These are phyloP conservation scores for Myopa tessellatipennis DNA, from an alignment of 2,888 invertebrate species.

Conservation along the genomic window DNA sequence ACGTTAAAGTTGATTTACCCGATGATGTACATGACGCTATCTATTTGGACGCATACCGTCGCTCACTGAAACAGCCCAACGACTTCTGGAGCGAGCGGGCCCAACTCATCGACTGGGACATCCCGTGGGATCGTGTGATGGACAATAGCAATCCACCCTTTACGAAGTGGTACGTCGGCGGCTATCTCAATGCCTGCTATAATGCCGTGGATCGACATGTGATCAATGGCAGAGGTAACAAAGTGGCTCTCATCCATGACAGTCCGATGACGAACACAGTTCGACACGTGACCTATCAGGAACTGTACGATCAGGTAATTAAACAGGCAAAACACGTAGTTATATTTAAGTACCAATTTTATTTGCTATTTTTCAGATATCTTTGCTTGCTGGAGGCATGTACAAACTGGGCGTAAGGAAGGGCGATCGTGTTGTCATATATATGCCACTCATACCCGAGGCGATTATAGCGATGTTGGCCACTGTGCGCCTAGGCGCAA, in stretches of 20 bases:
- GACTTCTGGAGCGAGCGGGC: conserved; percentile 90
- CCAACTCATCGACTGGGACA: conserved; percentile 80
- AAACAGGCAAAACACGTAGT: not conserved
- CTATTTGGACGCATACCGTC: conserved; percentile 75
- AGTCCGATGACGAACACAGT: conserved; percentile 86
- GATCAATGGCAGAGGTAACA: conserved; percentile 79
- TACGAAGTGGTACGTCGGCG: conserved; percentile 90
- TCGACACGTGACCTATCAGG: conserved; percentile 82
- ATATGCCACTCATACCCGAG: conserved; percentile 95
- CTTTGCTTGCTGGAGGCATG: conserved; percentile 83
- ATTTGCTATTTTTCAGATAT: conserved; percentile 49
- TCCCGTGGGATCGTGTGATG: conserved; percentile 85
- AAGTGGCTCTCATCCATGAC: conserved; percentile 88
- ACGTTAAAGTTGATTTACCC: conserved; percentile 51
- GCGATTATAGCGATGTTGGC: conserved; percentile 91
- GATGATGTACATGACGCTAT: conserved; percentile 66
- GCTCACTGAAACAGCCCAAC: conserved; percentile 81
- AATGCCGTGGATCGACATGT: conserved; percentile 94
- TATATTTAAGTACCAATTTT: not conserved
- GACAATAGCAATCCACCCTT: conserved; percentile 88
- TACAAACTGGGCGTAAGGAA: conserved; percentile 80
- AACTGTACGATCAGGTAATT: conserved; percentile 81
- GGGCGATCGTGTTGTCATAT: conserved; percentile 89
- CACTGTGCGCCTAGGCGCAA: conserved; percentile 85
- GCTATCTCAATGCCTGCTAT: conserved; percentile 91